Conservation (phyloP, 2,797 vertebrate genomes). For the Hydrophis major region DNA sequence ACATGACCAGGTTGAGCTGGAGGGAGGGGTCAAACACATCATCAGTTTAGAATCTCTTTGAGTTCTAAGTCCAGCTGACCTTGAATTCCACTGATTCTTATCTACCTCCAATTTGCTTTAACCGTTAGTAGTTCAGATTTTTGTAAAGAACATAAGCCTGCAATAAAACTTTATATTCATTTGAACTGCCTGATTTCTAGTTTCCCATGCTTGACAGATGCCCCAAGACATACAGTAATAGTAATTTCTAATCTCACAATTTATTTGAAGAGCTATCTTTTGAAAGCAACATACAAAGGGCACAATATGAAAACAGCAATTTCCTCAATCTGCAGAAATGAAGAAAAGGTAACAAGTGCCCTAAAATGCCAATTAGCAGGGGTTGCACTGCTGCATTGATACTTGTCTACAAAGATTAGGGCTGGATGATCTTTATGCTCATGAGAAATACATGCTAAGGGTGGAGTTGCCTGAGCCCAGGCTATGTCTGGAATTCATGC, state of each 20-base stretch:
- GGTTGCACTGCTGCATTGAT: not conserved
- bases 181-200: too few species aligned
- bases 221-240: not conserved
- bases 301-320: not conserved
- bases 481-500: not conserved
- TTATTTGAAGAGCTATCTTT: not conserved
- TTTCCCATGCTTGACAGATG: too few species aligned
- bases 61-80: too few species aligned
- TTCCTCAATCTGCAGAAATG: not conserved
- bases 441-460: not conserved
- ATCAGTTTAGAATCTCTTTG: too few species aligned
- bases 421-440: not conserved
- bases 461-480: not conserved
- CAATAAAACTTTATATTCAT: too few species aligned
- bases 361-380: not conserved
- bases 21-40: too few species aligned
- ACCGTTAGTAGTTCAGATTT: too few species aligned
- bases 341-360: not conserved
- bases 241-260: not conserved
- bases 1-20: too few species aligned
- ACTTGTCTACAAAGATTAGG: not conserved
- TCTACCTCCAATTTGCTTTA: too few species aligned
- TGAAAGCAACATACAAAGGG: not conserved
- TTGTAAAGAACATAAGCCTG: too few species aligned
- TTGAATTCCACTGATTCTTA: too few species aligned